Evolutionary conservation across 92 coral and sea anemone species (phyloP).

Genomic region (Micromussa lordhowensis): DNA sequence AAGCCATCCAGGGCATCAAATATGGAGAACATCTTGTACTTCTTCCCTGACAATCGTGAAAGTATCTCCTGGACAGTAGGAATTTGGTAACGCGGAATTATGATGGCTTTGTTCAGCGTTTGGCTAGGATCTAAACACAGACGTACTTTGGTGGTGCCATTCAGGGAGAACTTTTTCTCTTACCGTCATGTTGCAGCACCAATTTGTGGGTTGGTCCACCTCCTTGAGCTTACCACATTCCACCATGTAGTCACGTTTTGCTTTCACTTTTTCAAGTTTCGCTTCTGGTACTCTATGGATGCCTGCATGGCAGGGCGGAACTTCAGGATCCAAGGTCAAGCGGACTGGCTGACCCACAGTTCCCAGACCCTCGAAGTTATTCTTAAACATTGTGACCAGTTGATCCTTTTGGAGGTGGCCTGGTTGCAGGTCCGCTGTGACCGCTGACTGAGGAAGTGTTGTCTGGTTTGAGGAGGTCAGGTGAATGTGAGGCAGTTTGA

Average conservation of each 20-base stretch:
- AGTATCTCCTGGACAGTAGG: background rate
- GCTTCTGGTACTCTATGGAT: slow-evolving; percentile 46
- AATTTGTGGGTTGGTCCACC: background rate
- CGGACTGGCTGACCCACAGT: slow-evolving; percentile 52
- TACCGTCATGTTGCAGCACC: background rate
- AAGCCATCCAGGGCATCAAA: background rate
- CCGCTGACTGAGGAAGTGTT: slow-evolving; percentile 6
- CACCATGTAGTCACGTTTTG: slow-evolving; percentile 53
- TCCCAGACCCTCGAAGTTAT: slow-evolving; percentile 54
- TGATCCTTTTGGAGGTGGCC: slow-evolving; percentile 41
- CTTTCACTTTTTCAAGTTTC: slow-evolving; percentile 32
- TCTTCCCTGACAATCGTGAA: background rate
- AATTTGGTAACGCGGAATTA: background rate
- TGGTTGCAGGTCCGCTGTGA: slow-evolving; percentile 24
- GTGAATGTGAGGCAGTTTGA: slow-evolving; percentile 34
- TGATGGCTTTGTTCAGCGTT: background rate
- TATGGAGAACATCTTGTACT: background rate
- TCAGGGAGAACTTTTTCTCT: background rate
- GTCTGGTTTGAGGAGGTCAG: slow-evolving; percentile 34
- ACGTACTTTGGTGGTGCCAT: background rate
- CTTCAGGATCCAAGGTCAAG: slow-evolving; percentile 28
- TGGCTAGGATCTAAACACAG: background rate
- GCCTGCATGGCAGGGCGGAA: slow-evolving; percentile 49
- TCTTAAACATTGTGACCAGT: slow-evolving; percentile 34
- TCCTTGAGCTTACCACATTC: background rate